These are phyloP conservation scores for Harlomillsia oculata DNA, from an alignment of 1,140 invertebrate species.

Conservation along the genomic window DNA sequence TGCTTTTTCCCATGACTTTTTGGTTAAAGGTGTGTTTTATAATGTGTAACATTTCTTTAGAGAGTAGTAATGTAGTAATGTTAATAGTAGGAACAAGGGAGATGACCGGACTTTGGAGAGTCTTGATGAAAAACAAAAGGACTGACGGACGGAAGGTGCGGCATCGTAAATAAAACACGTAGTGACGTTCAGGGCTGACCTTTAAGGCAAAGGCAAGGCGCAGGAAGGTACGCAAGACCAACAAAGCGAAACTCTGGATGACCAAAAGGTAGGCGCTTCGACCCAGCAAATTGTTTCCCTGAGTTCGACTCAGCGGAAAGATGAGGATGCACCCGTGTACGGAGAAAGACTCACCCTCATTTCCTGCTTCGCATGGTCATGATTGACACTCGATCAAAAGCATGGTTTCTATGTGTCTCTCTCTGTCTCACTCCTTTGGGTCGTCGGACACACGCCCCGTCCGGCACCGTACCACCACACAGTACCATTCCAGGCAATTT, in stretches of 20 bases:
- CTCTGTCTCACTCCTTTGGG: neutral
- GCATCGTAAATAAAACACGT: constrained; percentile 20
- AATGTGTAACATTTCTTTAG: too few species aligned
- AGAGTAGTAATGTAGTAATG: too few species aligned
- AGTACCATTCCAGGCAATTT: too few species aligned
- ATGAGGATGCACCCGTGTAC: constrained; percentile 19
- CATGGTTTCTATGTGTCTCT: neutral
- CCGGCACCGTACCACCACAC: neutral
- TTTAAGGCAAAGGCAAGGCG: constrained; percentile 18
- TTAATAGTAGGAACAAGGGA: too few species aligned
- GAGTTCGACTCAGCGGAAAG: constrained; percentile 25
- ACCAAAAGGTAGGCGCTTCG: constrained; percentile 20
- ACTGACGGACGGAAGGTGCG: constrained; percentile 13
- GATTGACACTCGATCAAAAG: constrained; percentile 15
- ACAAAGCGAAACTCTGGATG: constrained; percentile 23
- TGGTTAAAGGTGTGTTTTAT: too few species aligned
- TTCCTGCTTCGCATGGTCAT: constrained; percentile 12
- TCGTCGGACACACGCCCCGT: constrained; percentile 10
- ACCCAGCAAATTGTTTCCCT: constrained; percentile 28
- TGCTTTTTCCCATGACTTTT: too few species aligned
- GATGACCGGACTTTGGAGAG: constrained; percentile 10
- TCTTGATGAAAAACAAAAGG: neutral
- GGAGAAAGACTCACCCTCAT: constrained; percentile 15
- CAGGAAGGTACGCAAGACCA: constrained; percentile 24
- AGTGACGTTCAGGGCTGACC: constrained; percentile 19